phyloP scores from a whole-genome alignment of 2,888 invertebrate species.

The Caenorhabditis plicata region DNA sequence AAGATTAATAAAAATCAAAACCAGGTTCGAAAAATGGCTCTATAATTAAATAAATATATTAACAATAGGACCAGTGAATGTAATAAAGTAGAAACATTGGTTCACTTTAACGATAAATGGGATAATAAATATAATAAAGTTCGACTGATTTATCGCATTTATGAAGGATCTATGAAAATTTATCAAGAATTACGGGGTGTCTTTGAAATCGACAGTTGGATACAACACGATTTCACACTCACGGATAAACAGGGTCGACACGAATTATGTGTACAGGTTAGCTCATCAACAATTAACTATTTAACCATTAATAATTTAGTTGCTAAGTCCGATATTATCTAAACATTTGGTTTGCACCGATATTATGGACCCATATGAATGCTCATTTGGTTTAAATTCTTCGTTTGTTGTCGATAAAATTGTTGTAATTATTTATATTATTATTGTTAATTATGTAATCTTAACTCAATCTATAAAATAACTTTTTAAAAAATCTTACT shows the following conservation, averaged over 20 bases:
- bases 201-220: conserved; percentile 39
- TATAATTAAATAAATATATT: not conserved
- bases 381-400: conserved; percentile 12
- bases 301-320: conserved; percentile 4
- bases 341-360: conserved; percentile 22
- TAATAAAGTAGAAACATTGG: conserved; percentile 40
- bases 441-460: no score
- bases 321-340: conserved; percentile 15
- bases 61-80: conserved; percentile 36
- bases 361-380: conserved; percentile 22
- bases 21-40: conserved; percentile 19
- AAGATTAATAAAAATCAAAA: conserved; percentile 44
- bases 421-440: not conserved
- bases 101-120: conserved; percentile 56
- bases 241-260: conserved; percentile 19
- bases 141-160: conserved; percentile 49
- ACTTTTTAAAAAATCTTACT: no score
- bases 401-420: not conserved
- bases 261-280: conserved; percentile 30
- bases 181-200: conserved; percentile 24
- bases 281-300: not conserved
- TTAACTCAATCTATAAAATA: no score
- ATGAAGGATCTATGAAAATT: conserved; percentile 34
- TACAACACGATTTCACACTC: conserved; percentile 36
- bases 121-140: conserved; percentile 42